phyloP scores from a whole-genome alignment of 2,888 invertebrate species.

The Amiota mariae region DNA sequence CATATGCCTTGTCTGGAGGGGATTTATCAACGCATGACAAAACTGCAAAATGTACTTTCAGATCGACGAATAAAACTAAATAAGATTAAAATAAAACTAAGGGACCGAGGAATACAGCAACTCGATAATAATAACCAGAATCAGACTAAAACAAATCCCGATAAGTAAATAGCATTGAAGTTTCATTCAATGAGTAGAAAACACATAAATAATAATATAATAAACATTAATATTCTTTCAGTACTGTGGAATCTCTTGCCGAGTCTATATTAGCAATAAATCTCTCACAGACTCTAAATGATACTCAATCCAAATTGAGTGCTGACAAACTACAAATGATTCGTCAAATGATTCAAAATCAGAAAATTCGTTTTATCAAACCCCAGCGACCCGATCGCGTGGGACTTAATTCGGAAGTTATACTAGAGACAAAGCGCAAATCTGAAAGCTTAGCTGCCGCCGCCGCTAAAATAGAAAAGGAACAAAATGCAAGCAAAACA shows the following conservation, averaged over 20 bases:
- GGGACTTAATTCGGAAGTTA: constrained; percentile 71
- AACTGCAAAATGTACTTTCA: constrained; percentile 81
- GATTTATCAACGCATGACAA: constrained; percentile 85
- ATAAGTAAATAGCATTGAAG: constrained; percentile 52
- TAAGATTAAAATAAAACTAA: constrained; percentile 68
- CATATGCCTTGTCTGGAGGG: constrained; percentile 81
- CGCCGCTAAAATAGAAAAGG: constrained; percentile 52
- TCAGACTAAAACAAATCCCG: constrained; percentile 33
- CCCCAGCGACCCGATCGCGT: constrained; percentile 71
- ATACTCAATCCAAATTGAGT: constrained; percentile 62
- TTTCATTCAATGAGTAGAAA: background rate
- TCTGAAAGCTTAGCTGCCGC: constrained; percentile 50
- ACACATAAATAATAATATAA: background rate
- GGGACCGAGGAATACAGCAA: constrained; percentile 56
- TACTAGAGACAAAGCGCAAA: constrained; percentile 67
- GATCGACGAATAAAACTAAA: constrained; percentile 76
- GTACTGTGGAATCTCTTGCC: constrained; percentile 68
- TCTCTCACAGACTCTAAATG: constrained; percentile 63
- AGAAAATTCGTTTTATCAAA: constrained; percentile 63
- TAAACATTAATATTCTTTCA: constrained; percentile 37
- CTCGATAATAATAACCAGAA: background rate
- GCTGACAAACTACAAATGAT: constrained; percentile 63
- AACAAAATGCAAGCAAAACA: constrained; percentile 44
- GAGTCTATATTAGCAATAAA: constrained; percentile 72
- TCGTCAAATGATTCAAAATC: constrained; percentile 58